Base-by-base conservation (phyloP, 2,113 vertebrate species). In the Corapipo altera region DNA sequence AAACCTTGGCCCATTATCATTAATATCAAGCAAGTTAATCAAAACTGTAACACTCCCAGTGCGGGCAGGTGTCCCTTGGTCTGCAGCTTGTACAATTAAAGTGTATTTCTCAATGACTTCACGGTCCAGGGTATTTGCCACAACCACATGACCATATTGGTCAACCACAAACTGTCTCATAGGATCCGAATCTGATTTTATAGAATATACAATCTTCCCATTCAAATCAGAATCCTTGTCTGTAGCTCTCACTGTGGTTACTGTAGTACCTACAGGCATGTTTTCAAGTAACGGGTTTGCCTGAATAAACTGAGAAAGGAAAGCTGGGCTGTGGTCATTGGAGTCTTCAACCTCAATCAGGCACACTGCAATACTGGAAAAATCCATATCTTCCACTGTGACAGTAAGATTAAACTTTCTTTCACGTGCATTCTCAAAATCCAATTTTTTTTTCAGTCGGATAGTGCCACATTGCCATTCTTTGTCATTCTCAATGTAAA, bases 1-100 rank as follows among this genome's bases (percentile, higher is more conserved):
- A 97, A 99, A 99, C 93, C 97, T 98, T 7, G 99, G 99, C n/a
- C 97, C 98, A 15, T 99, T 99, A 90, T 99, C 99, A 78, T 99
- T 99, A 32, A 99, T 87, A 91, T 99, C 99, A 94, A 99, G 90
- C 82, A 99, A 92, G 49, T 97, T 95, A 88, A 99, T 95, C 95
- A 98, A 96, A 64, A 99, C 96, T 8, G 98, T 99, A 61, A 98
- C 95, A 0, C 98, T 99, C 41, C 98, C 98, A 22, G 98, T 98
- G 70, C 93, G 80, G 32, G 98, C 92, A 58, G 98, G 98, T 4
- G 76, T 93, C 3, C 99, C 99, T 20, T 98, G 97, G 94, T 99
- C 99, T 3, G 98, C 97, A 58, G 99, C 99, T 62, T 98, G 95
- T 35, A 99, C 94, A 32, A 99, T 91, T 92, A 99, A 95, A 72